Base-by-base conservation (phyloP, 1,140 invertebrate genomes). In the Bombus superbus region DNA sequence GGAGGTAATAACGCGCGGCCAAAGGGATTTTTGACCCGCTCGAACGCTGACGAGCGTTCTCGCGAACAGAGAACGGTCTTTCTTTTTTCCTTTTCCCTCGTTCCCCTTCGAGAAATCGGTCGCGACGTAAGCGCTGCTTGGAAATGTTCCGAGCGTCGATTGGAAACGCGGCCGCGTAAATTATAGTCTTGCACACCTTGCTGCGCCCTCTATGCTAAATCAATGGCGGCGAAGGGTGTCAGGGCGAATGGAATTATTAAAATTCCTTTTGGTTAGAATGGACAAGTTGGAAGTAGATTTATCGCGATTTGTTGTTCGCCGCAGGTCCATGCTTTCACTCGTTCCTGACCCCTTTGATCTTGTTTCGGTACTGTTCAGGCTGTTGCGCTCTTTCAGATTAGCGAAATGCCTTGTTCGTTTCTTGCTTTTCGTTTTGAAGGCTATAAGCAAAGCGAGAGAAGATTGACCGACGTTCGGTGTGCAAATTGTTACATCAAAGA, bases 1-100 rank as follows among this genome's bases (percentile, higher is more conserved):
- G 83, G 83, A 62, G 57, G 83, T 80, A 85, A 85, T 85, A 85
- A 68, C 62, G 11, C 68, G 42, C 77, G 53, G 66, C 32, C 53
- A 35, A 71, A 72, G 53, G 68, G 68, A 80, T 85, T 85, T 85
- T 85, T 72, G 53, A 62, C 57, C 42, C 68, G 71, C 42, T 25
- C 44, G 32, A n/a, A 15, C 74, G n/a, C 75, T 38, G 35, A 42
- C 75, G 25, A 28, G 35, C 53, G 22, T 75, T 38, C 22, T 10
- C 47, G 53, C 32, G 28, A 42, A 35, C 15, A 22, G 22, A 44
- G 25, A 66, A 66, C 6, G 32, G n/a, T 66, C 32, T 66, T 8
- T 66, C 15, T 18, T 32, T 18, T 18, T 15, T 32, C 10, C n/a
- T 25, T 47, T 40, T 47, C 32, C 11, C 53, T 15, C 22, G 28